Evolutionary conservation across 2,113 vertebrate species (phyloP).

Genomic region (Coptodon rendalli): DNA sequence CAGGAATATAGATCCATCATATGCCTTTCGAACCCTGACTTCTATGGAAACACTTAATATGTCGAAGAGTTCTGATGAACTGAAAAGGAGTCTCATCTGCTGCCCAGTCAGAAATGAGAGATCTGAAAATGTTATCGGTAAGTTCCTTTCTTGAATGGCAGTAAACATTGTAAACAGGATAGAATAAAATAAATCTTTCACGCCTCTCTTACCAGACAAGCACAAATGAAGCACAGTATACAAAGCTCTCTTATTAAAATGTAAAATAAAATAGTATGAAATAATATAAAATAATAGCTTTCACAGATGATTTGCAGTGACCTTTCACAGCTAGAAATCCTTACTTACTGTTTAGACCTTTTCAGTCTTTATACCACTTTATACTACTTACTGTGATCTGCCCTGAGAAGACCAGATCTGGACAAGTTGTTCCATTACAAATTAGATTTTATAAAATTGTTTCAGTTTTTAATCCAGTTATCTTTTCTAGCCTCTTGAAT

Average conservation of each 20-base stretch:
- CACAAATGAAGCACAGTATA: background rate
- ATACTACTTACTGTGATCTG: background rate
- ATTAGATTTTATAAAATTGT: background rate
- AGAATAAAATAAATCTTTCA: background rate
- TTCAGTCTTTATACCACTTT: background rate
- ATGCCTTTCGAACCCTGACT: constrained; percentile 24
- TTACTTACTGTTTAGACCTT: background rate
- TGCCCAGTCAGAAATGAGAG: constrained; percentile 47
- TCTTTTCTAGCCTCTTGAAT: background rate
- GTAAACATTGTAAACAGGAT: background rate
- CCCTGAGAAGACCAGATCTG: background rate
- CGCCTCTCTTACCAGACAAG: background rate
- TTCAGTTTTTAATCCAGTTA: background rate
- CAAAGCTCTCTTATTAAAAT: background rate
- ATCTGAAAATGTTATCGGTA: constrained; percentile 44
- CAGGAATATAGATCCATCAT: constrained; percentile 1
- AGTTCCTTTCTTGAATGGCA: background rate
- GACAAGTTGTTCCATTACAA: background rate
- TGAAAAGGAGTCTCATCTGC: constrained; percentile 36
- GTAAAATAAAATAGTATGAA: background rate
- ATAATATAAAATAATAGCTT: background rate
- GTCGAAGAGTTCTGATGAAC: background rate
- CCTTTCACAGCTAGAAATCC: background rate
- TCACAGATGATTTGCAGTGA: background rate
- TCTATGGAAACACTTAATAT: constrained; percentile 38